Percentiles rank a stretch among this genome's conserved stretches.
phyloP scores from a whole-genome alignment of 1,140 invertebrate genomes.

The Drosophila burlai region DNA sequence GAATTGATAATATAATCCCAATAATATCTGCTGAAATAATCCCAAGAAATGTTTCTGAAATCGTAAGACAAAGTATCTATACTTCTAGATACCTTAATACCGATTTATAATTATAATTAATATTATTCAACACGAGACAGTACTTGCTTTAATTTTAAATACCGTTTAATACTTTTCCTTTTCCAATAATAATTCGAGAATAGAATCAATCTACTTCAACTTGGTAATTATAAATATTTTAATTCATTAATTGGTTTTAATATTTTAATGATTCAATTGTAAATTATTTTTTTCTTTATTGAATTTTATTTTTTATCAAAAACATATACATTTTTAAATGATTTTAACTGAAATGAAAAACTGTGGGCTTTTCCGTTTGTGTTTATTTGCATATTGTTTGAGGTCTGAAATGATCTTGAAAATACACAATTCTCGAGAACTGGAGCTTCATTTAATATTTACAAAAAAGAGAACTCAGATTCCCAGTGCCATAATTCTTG shows the following conservation, averaged over 20 bases:
- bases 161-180: too few species aligned
- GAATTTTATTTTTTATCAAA: too few species aligned
- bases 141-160: too few species aligned
- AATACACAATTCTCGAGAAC: neutral
- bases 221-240: too few species aligned
- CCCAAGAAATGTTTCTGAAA: neutral
- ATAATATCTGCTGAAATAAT: neutral
- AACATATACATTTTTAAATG: too few species aligned
- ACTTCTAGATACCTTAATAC: neutral
- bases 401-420: neutral
- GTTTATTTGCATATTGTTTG: neutral
- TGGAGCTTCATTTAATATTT: constrained; percentile 2
- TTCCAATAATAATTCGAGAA: too few species aligned
- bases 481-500: constrained; percentile 13
- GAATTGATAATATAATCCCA: neutral
- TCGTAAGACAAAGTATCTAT: neutral
- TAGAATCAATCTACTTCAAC: too few species aligned
- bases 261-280: too few species aligned
- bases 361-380: too few species aligned
- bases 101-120: neutral
- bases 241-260: too few species aligned
- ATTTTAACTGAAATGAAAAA: too few species aligned
- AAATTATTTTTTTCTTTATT: too few species aligned
- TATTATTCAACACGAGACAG: neutral
- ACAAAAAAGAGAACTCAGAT: neutral